Percentiles rank a stretch among this genome's conserved stretches.
These are phyloP conservation scores for Parotocinclus haroldoi DNA, from an alignment of 2,797 vertebrate species.

Conservation along the genomic window DNA sequence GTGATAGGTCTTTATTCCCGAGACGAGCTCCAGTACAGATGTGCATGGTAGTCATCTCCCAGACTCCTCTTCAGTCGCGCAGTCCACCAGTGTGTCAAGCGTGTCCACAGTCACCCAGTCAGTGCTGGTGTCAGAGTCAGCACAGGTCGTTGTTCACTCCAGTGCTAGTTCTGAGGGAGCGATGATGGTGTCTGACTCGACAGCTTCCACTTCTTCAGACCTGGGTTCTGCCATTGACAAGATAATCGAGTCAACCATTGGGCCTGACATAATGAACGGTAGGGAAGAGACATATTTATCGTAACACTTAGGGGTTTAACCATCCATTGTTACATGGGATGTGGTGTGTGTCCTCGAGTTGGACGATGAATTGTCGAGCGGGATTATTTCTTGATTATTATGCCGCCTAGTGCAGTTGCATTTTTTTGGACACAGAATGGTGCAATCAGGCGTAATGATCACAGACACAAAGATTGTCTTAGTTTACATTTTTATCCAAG, in stretches of 20 bases:
- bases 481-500: too few relatives aligned
- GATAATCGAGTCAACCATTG: constrained; percentile 94
- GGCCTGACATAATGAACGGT: constrained; percentile 92
- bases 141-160: constrained; percentile 85
- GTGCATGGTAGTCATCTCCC: constrained; percentile 82
- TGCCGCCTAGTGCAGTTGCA: too few relatives aligned
- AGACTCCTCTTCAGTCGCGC: constrained; percentile 87
- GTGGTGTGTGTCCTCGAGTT: too few relatives aligned
- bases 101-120: constrained; percentile 86
- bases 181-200: constrained; percentile 87
- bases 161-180: constrained; percentile 80
- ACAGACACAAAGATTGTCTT: too few relatives aligned
- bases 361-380: too few relatives aligned
- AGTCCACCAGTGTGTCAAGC: constrained; percentile 82
- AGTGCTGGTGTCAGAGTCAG: constrained; percentile 81
- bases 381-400: too few relatives aligned
- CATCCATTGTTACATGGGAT: too few relatives aligned
- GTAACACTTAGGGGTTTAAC: too few relatives aligned
- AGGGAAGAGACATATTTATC: constrained; percentile 36
- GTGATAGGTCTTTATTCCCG: constrained; percentile 83
- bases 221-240: constrained; percentile 92
- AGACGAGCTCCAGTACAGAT: constrained; percentile 88
- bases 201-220: constrained; percentile 87
- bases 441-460: too few relatives aligned
- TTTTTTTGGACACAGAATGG: too few relatives aligned